These are phyloP conservation scores for Himalopsyche anomala DNA, from an alignment of 2,888 invertebrate species.

Conservation along the genomic window DNA sequence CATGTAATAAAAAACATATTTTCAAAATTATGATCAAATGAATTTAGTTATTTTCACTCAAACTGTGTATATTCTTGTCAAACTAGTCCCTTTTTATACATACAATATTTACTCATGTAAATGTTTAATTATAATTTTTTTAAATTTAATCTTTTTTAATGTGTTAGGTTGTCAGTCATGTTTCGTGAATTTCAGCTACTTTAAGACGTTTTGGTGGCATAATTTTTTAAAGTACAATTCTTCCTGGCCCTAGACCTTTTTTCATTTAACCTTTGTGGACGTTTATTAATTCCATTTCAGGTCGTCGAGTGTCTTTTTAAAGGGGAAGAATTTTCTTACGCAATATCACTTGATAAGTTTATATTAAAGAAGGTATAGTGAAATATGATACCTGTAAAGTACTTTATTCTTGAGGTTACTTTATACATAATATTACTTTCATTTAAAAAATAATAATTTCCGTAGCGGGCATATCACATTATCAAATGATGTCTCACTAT, in stretches of 20 bases:
- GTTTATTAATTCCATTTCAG: conserved; percentile 62
- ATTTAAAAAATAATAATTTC: too few species aligned
- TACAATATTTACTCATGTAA: too few species aligned
- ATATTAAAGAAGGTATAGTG: neutral
- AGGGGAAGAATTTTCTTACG: conserved; percentile 13
- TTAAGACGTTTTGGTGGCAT: neutral
- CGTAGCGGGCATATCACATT: too few species aligned
- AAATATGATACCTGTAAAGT: conserved; percentile 2
- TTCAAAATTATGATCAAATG: too few species aligned
- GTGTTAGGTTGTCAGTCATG: neutral
- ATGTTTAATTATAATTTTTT: too few species aligned
- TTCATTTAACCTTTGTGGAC: conserved; percentile 60
- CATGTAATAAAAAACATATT: too few species aligned
- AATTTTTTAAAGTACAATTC: conserved; percentile 15
- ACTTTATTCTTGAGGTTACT: too few species aligned
- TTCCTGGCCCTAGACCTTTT: conserved; percentile 22
- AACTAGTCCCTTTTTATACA: too few species aligned
- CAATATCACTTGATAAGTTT: conserved; percentile 54
- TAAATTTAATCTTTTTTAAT: neutral
- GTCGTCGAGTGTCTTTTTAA: conserved; percentile 59
- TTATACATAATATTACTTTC: too few species aligned
- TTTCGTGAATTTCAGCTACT: neutral
- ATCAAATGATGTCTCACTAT: too few species aligned
- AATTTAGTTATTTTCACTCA: too few species aligned
- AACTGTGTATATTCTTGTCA: too few species aligned